phyloP scores from a whole-genome alignment of 2,888 invertebrate species.

The Molorchus minor region DNA sequence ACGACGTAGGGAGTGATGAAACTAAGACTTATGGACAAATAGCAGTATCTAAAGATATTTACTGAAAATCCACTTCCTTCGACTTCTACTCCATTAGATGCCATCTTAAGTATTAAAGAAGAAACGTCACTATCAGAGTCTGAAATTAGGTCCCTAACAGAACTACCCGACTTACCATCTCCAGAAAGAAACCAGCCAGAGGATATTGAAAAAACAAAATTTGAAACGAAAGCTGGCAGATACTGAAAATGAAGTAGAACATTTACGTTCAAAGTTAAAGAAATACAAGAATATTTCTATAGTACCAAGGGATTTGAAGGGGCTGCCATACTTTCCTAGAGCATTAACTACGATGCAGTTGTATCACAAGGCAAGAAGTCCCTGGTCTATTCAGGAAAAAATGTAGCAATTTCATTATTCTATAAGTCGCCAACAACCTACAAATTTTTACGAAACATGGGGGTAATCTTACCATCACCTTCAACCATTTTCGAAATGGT shows the following conservation, averaged over 20 bases:
- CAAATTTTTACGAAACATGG: conserved; percentile 36
- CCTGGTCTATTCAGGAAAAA: conserved; percentile 46
- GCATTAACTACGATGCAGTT: no score
- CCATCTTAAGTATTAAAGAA: no score
- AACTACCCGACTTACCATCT: neutral
- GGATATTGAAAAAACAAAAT: neutral
- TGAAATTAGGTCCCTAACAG: neutral
- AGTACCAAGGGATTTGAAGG: neutral
- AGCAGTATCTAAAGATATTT: no score
- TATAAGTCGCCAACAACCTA: conserved; percentile 50
- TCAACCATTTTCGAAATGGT: conserved; percentile 6
- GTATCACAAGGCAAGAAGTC: conserved; percentile 33
- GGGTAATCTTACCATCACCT: conserved; percentile 36
- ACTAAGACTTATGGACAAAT: no score
- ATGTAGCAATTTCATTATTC: conserved; percentile 46
- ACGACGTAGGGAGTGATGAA: no score
- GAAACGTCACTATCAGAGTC: no score
- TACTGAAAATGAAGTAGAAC: neutral
- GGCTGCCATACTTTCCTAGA: neutral
- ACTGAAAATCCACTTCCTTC: no score
- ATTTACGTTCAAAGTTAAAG: neutral
- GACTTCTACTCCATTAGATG: no score
- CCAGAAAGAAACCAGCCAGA: neutral
- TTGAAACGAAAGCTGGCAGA: neutral
- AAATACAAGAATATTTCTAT: neutral